Percentiles rank a stretch among this genome's conserved stretches.
These are phyloP conservation scores for Saccopteryx bilineata DNA, from an alignment of 2,113 vertebrate species.

Conservation along the genomic window DNA sequence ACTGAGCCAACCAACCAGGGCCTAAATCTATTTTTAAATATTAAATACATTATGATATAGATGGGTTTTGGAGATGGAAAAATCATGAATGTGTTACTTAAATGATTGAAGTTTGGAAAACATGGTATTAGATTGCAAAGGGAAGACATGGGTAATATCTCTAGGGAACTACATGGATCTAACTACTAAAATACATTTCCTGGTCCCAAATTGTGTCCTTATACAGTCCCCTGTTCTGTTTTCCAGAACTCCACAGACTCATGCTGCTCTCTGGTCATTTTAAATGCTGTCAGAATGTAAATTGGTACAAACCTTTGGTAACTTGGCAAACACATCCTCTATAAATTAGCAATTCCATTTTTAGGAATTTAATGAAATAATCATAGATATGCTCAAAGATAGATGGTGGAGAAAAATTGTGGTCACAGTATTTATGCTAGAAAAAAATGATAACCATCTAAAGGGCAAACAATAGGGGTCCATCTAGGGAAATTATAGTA, in stretches of 20 bases:
- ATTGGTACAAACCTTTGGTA: neutral
- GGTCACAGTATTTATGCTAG: neutral
- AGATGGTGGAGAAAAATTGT: neutral
- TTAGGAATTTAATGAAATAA: conserved; percentile 52
- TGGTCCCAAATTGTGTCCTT: neutral
- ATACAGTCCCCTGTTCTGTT: neutral
- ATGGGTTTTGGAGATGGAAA: neutral
- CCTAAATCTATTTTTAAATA: too few species aligned
- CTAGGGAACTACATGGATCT: neutral
- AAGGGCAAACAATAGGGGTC: neutral
- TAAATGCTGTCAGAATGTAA: neutral
- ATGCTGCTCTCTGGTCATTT: neutral
- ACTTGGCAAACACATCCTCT: neutral
- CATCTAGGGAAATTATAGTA: neutral
- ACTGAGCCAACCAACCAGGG: too few species aligned
- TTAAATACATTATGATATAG: too few species aligned
- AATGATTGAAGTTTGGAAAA: neutral
- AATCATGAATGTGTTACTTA: neutral
- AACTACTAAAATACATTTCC: neutral
- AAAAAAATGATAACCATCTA: neutral
- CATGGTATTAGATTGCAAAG: neutral
- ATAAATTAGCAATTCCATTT: neutral
- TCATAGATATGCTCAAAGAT: neutral
- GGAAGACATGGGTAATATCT: neutral
- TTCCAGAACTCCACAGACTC: neutral